A percentile compares a stretch with the other conserved stretches of the same genome.
phyloP scores from a whole-genome alignment of 2,797 vertebrate species.

The Chloroceryle amazona region DNA sequence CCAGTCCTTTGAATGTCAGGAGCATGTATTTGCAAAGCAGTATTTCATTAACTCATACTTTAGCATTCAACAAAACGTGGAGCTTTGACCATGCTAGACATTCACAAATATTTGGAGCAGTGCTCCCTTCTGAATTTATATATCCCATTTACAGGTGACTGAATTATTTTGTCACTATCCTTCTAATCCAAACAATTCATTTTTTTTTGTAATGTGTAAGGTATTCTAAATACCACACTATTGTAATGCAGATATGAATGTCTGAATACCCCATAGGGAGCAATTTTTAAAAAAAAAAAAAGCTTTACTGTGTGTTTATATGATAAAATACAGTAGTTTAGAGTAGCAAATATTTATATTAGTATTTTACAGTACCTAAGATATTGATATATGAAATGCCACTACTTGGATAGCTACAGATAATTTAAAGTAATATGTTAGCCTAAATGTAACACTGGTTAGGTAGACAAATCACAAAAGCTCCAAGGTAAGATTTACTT shows the following conservation, averaged over 20 bases:
- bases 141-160: background rate
- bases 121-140: background rate
- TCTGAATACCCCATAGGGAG: background rate
- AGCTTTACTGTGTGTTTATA: background rate
- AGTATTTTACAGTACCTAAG: background rate
- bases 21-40: constrained; percentile 9
- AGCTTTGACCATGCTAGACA: background rate
- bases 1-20: constrained; percentile 2
- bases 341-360: background rate
- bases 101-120: background rate
- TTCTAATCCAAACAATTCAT: background rate
- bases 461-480: background rate
- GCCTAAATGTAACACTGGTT: background rate
- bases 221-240: background rate
- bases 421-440: background rate
- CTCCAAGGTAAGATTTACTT: background rate
- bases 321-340: background rate
- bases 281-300: background rate
- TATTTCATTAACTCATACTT: background rate
- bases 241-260: background rate
- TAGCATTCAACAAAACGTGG: background rate
- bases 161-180: background rate
- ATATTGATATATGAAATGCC: background rate
- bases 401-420: background rate
- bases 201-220: background rate